Evolutionary conservation across 1,140 invertebrate species (phyloP).

Genomic region (Pogonognathellus flavescens): DNA sequence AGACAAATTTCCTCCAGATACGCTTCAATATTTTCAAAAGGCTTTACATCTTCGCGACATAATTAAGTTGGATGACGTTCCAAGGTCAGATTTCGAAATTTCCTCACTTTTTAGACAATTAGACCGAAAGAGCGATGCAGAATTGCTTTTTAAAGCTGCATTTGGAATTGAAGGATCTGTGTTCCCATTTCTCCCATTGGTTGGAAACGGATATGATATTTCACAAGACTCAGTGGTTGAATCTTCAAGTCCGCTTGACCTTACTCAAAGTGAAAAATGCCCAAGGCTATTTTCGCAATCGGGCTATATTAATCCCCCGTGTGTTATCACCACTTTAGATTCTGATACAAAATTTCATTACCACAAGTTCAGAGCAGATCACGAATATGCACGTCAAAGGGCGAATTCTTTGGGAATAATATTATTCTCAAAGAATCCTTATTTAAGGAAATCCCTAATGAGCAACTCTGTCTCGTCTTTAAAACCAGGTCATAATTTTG

Average conservation of each 20-base stretch:
- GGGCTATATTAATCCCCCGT: neutral
- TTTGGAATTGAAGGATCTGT: neutral
- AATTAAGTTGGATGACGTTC: neutral
- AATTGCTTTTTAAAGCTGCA: neutral
- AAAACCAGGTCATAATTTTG: neutral
- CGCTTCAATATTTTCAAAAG: neutral
- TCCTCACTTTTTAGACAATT: neutral
- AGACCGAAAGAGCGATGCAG: neutral
- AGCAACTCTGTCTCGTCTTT: neutral
- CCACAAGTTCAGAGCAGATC: neutral
- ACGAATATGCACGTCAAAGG: neutral
- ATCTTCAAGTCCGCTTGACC: neutral
- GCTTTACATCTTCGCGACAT: neutral
- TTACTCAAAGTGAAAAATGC: neutral
- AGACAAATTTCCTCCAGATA: neutral
- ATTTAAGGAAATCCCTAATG: neutral
- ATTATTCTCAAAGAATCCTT: too few species aligned
- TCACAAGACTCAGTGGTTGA: neutral
- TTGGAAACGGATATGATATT: neutral
- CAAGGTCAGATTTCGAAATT: neutral
- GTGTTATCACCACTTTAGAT: neutral
- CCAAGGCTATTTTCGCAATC: neutral
- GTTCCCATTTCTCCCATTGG: neutral
- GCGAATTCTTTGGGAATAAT: neutral
- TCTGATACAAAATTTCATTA: neutral